A percentile compares a stretch with the other conserved stretches of the same genome.
Evolutionary conservation across 1,140 invertebrate genomes (phyloP).

Genomic region (Bombus huntii): DNA sequence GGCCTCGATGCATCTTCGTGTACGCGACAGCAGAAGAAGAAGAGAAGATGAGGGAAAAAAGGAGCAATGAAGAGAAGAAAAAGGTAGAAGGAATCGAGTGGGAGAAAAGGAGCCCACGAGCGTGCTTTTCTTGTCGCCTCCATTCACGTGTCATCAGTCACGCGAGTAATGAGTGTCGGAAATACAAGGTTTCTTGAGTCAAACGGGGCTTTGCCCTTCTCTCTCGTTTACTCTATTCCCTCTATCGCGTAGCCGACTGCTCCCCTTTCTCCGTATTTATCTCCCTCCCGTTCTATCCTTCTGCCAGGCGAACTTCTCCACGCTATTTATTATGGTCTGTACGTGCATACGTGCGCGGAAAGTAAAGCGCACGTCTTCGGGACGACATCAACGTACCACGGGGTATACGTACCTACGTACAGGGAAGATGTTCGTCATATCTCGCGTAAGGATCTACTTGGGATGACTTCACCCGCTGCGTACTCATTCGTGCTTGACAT

Average conservation of each 20-base stretch:
- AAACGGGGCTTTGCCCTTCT: constrained; percentile 54
- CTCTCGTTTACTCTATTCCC: not conserved
- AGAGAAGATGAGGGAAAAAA: constrained; percentile 8
- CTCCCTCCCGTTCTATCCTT: constrained; percentile 29
- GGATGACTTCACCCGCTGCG: constrained; percentile 68
- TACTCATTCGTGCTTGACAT: constrained; percentile 61
- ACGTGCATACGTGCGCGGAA: constrained; percentile 68
- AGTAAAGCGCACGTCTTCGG: constrained; percentile 62
- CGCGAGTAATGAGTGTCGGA: constrained; percentile 78
- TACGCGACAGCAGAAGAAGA: not conserved
- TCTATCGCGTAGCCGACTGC: not conserved
- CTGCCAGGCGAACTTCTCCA: constrained; percentile 46
- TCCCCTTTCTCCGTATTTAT: constrained; percentile 22
- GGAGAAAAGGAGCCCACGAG: constrained; percentile 53
- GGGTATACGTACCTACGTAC: constrained; percentile 36
- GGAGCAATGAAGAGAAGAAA: not conserved
- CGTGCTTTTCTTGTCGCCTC: constrained; percentile 75
- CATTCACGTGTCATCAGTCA: constrained; percentile 79
- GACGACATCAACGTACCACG: constrained; percentile 53
- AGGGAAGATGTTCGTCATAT: constrained; percentile 67
- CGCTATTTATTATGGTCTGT: constrained; percentile 71
- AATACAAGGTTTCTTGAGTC: constrained; percentile 75
- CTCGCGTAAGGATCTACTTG: constrained; percentile 61
- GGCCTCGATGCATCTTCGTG: constrained; percentile 28
- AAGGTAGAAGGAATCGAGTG: constrained; percentile 30